These are phyloP conservation scores for Okamejei kenojei DNA, from an alignment of 2,797 vertebrate genomes.

Conservation along the genomic window DNA sequence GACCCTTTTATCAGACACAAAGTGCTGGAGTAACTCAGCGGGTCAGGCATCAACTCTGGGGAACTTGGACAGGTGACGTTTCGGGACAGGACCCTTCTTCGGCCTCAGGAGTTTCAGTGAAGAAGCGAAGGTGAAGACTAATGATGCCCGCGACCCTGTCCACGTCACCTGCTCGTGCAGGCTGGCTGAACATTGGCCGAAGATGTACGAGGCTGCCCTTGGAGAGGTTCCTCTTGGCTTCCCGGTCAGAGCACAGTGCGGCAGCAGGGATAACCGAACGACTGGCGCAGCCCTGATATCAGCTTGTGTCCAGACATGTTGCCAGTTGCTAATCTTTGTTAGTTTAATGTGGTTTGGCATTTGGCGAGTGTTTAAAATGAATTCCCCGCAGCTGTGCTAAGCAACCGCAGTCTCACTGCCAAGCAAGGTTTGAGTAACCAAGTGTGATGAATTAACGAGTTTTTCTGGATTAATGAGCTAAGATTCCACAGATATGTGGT, in stretches of 20 bases:
- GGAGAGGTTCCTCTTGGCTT: neutral
- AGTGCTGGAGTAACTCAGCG: too few species aligned
- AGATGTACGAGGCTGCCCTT: neutral
- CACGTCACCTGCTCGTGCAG: neutral
- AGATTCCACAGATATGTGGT: neutral
- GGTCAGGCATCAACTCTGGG: too few species aligned
- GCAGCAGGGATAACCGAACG: neutral
- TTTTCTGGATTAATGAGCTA: neutral
- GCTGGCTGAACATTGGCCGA: neutral
- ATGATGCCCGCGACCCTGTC: neutral
- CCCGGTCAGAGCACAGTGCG: neutral
- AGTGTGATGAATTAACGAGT: neutral
- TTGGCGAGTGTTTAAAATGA: slow-evolving; percentile 19
- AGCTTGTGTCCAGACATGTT: neutral
- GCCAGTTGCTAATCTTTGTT: slow-evolving; percentile 3
- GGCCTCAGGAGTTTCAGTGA: neutral
- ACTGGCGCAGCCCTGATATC: slow-evolving; percentile 2
- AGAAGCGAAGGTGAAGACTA: neutral
- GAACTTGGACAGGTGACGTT: too few species aligned
- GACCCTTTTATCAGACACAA: too few species aligned
- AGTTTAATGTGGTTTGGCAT: neutral
- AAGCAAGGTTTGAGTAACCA: neutral
- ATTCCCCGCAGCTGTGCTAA: slow-evolving; percentile 13
- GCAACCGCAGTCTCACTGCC: neutral
- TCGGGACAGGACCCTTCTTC: too few species aligned